Base-by-base conservation (phyloP, 92 coral and sea anemone species). In the Porites lobata region DNA sequence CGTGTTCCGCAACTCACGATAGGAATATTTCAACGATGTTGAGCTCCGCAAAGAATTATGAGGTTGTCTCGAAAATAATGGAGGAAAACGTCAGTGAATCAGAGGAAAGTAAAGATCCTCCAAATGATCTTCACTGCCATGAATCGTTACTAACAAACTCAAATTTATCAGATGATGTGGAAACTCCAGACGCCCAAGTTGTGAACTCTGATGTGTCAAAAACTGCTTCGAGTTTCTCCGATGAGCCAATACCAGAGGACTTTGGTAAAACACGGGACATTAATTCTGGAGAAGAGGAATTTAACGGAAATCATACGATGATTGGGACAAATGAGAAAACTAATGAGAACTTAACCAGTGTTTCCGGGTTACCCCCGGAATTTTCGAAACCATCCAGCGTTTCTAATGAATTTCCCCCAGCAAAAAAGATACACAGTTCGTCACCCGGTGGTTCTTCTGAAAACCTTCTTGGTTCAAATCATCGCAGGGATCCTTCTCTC, bases 11-110 rank as follows among this genome's bases (percentile, higher is more conserved):
- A 22, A 56, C 87, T 84, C 87, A 84, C 32, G 24, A 20, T 84
- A 73, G 73, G 87, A 74, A 75, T 84, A 74, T 50, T n/a, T 47
- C 69, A 20, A 84, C 65, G 64, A 84, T 84, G 87, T 65, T 75
- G 63, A 75, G 80, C 51, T 73, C 87, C 51, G 63, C 32, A 24
- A 84, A 84, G 65, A 84, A 73, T 50, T 83, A 83, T 62, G 50
- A 14, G 12, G 65, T 50, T 64, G 80, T 74, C 32, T 84, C 81
- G 50, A 63, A 63, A 63, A 20, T 50, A n/a, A 26, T 50, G 14
- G 72, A 38, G 26, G 87, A 84, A 50, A 73, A 75, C 50, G 62
- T 29, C n/a, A 65, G 75, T 74, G 73, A 64, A 62, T 73, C 72
- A 51, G 87, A 84, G 73, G 80, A 84, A 47, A 50, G 63, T 62